Base-by-base conservation (phyloP, 2,888 invertebrate species). In the Rhagonycha fulva region DNA sequence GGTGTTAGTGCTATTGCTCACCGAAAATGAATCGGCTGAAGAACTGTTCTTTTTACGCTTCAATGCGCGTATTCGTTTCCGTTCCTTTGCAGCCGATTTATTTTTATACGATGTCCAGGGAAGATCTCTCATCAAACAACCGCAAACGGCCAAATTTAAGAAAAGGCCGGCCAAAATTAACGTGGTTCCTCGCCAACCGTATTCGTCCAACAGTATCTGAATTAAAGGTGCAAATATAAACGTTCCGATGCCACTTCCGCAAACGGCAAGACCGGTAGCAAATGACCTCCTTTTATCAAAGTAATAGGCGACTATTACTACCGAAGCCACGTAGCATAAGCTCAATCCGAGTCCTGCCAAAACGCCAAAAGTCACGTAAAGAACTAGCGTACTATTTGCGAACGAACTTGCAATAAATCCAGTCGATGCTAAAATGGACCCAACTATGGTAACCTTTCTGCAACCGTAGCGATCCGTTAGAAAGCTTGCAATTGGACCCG, bases 261-360 rank as follows among this genome's bases (percentile, higher is more conserved):
- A 96, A 0, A 96, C 95, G 0, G 95, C 94, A 70, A 96, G 89
- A 0, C 96, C 96, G 11, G 96, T 96, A 7, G 96, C 97, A 79
- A 96, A 91, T 0, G 95, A 95, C 76, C 96, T 90, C 84, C 91
- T 92, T 86, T 94, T 94, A 84, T 96, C 95, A 86, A 97, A 97
- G 86, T 96, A 96, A 86, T 96, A 96, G 1, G 96, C 96, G 30
- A 97, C 96, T 81, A 95, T 95, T 2, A 96, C 96, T 7, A 96
- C 95, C 0, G 96, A 95, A n/a, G 96, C 94, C 70, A 96, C 96
- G 87, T 96, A 96, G 86, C 95, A 96, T 76, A 96, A 89, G 82
- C 95, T 95, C 79, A 96, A 89, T 12, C 96, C 96, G 82, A 96
- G 94, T 1, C 96, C 96, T 60, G 96, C 93, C 84, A 96, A 90